Base-by-base conservation (phyloP, 2,888 invertebrate genomes). In the Gibbula magus region DNA sequence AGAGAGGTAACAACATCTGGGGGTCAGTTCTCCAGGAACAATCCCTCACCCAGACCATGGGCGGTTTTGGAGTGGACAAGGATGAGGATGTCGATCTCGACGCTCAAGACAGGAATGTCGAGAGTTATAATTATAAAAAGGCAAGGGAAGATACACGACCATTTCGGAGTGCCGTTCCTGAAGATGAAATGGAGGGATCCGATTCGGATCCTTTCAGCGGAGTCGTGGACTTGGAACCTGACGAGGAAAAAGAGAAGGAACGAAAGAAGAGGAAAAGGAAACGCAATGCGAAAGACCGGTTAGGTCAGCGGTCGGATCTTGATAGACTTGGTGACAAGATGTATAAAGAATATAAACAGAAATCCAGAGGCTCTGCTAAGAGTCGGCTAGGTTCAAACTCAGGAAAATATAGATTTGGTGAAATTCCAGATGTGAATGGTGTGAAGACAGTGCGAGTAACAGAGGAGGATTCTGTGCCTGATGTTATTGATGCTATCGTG, bases 1-100 rank as follows among this genome's bases (percentile, higher is more conserved):
- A 83, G 53, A 86, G 95, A 80, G 96, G 96, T 92, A 96, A 96
- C 89, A 96, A 96, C 92, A 94, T 97, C 85, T 97, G 97, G 97
- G 94, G 94, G 85, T 93, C 93, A 1, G 94, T 94, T 83, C 92
- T 94, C n/a, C 95, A 96, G 93, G 97, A 97, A 91, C 96, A 97
- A 86, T 94, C 96, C 0, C 93, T 97, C 77, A 95, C 96, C 35
- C 96, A 96, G 91, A 95, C 96, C 87, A 94, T 97, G 93, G 95
- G 95, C 16, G 95, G 82, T 67, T 96, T 96, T 93, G 96, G 96
- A 92, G 96, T 97, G 13, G 82, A 86, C 20, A 84, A 81, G 54
- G 73, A 82, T 8, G 77, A 81, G 5, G 96, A 96, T 92, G 96
- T 96, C 4, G 51, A 39, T 16, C 74, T 74, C 2, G 75, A 81